Base-by-base conservation (phyloP, 2,113 vertebrate species). In the Chloropsis hardwickii region DNA sequence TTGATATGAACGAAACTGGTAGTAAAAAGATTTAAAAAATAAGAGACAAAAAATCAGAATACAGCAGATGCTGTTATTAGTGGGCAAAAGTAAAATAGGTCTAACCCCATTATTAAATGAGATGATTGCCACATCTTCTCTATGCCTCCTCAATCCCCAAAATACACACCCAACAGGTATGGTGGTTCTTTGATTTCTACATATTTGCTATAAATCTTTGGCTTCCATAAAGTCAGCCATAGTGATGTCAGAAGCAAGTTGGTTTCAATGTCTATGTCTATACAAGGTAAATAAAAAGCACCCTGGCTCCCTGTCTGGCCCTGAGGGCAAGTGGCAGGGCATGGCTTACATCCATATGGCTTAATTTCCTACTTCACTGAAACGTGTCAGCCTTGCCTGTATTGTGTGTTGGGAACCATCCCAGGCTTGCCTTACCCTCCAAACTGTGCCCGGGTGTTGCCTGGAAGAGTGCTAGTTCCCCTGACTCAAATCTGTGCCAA, bases 201-300 rank as follows among this genome's bases (percentile, higher is more conserved):
- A 27, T 45, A 39, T 51, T 28, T 78, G 12, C 60, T 78, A 1
- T 53, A 85, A 69, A 71, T 77, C 4, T 74, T 78, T 89, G 31
- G 10, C 37, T 89, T 90, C 42, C 57, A 8, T 6, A 33, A 80
- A 79, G 20, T 82, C 61, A 86, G 28, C 81, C 74, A 69, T 37
- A 76, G 51, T 74, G n/a, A 77, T 64, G 48, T 74, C 65, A 87
- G 65, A 87, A 76, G 31, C 42, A 92, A 92, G 87, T 44, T 65
- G 28, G 6, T 81, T 50, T 81, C 31, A n/a, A 24, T 50, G 2
- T 65, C 37, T 87, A 2, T 74, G 65, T 87, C 61, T 85, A 3
- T 73, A 69, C 37, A 61, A 85, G 72, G 25, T 72, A 87, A 79
- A 85, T 69, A 74, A 79, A 88, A 92, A 92, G 20, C 0, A 1